Base-by-base conservation (phyloP, 2,888 invertebrate genomes). In the Diplazon laetatorius region DNA sequence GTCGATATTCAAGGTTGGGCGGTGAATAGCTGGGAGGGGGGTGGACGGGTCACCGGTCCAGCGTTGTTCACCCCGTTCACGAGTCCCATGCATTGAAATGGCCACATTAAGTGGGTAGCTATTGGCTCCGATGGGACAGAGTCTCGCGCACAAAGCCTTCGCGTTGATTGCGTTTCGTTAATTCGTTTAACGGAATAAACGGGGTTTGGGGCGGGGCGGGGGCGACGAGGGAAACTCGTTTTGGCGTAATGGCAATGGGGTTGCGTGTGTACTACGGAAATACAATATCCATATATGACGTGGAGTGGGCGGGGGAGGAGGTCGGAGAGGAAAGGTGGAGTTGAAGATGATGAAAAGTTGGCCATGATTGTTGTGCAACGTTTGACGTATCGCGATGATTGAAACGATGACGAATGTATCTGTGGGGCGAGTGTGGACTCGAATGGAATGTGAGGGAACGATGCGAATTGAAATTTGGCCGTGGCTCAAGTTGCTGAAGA, bases 21-120 rank as follows among this genome's bases (percentile, higher is more conserved):
- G n/a, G n/a, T n/a, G n/a, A n/a, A n/a, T n/a, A n/a, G n/a, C n/a
- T n/a, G n/a, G n/a, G n/a, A n/a, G n/a, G n/a, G n/a, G n/a, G n/a
- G n/a, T n/a, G n/a, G n/a, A n/a, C n/a, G n/a, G n/a, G n/a, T n/a
- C n/a, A n/a, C n/a, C n/a, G n/a, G n/a, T n/a, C n/a, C 55, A n/a
- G 44, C 52, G 42, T 22, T 55, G 48, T 48, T 25, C 39, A 46
- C 37, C 60, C 44, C 71, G 46, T 65, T 59, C 57, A 16, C 48
- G n/a, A 48, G 78, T 70, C 57, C 59, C 65, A 76, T 80, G 78
- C 80, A 80, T 80, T 78, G 69, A 78, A 80, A 80, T 78, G 76
- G 80, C 78, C 72, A 72, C 76, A 80, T 80, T 80, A 80, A 80
- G 72, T 48, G 75, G 75, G 66, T 66, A 75, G 69, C 80, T 77